Evolutionary conservation across 2,888 invertebrate genomes (phyloP).

Genomic region (Cancer borealis): DNA sequence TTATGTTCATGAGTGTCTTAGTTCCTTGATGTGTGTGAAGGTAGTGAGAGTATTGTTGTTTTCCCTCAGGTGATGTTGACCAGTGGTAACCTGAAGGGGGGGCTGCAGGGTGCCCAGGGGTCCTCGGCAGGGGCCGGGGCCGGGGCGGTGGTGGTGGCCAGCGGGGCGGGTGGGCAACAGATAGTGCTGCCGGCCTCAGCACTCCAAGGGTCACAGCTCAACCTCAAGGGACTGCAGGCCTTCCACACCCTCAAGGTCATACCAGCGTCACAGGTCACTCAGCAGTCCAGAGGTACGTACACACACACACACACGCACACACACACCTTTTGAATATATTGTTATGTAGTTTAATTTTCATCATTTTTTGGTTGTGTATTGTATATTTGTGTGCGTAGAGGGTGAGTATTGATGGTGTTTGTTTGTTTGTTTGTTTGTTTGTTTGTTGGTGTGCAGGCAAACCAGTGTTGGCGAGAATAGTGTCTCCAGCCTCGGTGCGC

Average conservation of each 20-base stretch:
- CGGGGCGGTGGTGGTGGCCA: slow-evolving; percentile 59
- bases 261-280: slow-evolving; percentile 66
- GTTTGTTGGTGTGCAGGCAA: slow-evolving; percentile 49
- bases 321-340: too few relatives aligned
- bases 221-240: slow-evolving; percentile 73
- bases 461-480: slow-evolving; percentile 69
- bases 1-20: too few relatives aligned
- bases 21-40: too few relatives aligned
- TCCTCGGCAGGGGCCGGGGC: slow-evolving; percentile 52
- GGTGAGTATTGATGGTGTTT: background rate
- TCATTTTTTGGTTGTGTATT: background rate
- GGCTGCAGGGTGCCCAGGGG: slow-evolving; percentile 44
- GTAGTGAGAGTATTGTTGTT: background rate
- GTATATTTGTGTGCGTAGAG: background rate
- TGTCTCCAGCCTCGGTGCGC: slow-evolving; percentile 62
- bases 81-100: slow-evolving; percentile 64
- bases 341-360: too few relatives aligned
- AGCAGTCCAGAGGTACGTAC: slow-evolving; percentile 67
- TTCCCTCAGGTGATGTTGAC: slow-evolving; percentile 68
- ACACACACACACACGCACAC: too few relatives aligned
- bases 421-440: background rate
- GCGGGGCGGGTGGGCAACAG: slow-evolving; percentile 64
- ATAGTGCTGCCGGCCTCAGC: slow-evolving; percentile 75
- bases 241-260: slow-evolving; percentile 77
- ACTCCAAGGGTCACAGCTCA: slow-evolving; percentile 70